These are phyloP conservation scores for Brachyptera risi DNA, from an alignment of 2,888 invertebrate genomes.

Conservation along the genomic window DNA sequence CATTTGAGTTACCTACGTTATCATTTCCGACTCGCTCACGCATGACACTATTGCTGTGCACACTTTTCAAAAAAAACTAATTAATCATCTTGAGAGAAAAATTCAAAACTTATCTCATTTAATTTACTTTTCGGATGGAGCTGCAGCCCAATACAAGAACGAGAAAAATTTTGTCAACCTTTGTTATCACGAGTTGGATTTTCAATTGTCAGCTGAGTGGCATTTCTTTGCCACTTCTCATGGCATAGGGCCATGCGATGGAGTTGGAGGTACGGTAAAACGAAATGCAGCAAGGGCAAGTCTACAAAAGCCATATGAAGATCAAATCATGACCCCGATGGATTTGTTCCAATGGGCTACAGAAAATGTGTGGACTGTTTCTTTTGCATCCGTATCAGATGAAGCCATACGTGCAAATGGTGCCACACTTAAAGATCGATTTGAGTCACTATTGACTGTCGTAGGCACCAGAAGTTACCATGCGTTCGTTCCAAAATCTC, in stretches of 20 bases:
- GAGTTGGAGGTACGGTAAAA: conserved; percentile 33
- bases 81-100: conserved; percentile 28
- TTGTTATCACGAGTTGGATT: conserved; percentile 15
- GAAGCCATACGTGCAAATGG: background rate
- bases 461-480: background rate
- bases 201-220: conserved; percentile 28
- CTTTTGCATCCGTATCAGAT: conserved; percentile 2
- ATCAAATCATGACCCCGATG: conserved; percentile 24
- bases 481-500: background rate
- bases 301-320: conserved; percentile 24
- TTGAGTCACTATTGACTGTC: background rate
- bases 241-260: conserved; percentile 32
- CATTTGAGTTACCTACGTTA: conserved; percentile 29
- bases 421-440: background rate
- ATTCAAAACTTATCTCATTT: conserved; percentile 15
- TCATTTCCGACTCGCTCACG: conserved; percentile 31
- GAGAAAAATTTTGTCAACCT: background rate
- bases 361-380: background rate
- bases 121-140: conserved; percentile 5
- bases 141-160: conserved; percentile 13
- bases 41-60: conserved; percentile 22
- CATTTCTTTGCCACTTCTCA: conserved; percentile 32
- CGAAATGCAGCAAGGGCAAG: conserved; percentile 17
- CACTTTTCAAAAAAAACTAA: conserved; percentile 28
- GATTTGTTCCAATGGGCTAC: conserved; percentile 21